Evolutionary conservation across 2,888 invertebrate genomes (phyloP), one percentile per base, ranked within the genome.

Genomic region (Agonum fuliginosum): DNA sequence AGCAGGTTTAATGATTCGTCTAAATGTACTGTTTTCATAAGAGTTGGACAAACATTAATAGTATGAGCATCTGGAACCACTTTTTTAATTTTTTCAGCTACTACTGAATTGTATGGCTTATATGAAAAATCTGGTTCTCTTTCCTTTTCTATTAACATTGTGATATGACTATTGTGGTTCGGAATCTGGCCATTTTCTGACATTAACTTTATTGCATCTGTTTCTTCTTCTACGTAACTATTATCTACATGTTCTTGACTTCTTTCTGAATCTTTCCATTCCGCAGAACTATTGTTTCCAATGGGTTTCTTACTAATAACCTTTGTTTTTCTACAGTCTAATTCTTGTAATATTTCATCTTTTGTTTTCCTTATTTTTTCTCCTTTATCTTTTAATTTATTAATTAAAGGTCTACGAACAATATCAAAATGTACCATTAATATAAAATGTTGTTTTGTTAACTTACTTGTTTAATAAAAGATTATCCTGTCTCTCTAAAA

Each of bases 321-420:
- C 34, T 17, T 24, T 58, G 19, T 62, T 6, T 74, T 67, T 75
- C 67, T 30, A n/a, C 4, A 34, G 34, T 67, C 14, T 51, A 75
- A 27, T 51, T 67, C 75, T 34, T 67, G 27, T 19, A 48, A 3
- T 10, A 75, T 67, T 67, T 48, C 67, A 75, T 75, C 34, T 67
- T 51, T 48, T 6, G 37, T 24, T 34, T 67, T 67, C 22, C 12
- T 43, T 34, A 75, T 12, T 46, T 75, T 75, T 20, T 75, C 67
- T 17, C 75, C 75, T 75, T 67, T 75, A 48, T 75, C 75, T 48
- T 75, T 67, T 34, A 75, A 37, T 37, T 75, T 65, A 48, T 51
- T 67, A 20, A 75, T 67, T 67, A 75, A 48, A 34, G 67, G 34
- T 67, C 75, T 75, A 14, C 27, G 19, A 65, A 65, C 30, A 27